phyloP scores from a whole-genome alignment of 2,797 vertebrate species.

The Gadopsis bispinosus region DNA sequence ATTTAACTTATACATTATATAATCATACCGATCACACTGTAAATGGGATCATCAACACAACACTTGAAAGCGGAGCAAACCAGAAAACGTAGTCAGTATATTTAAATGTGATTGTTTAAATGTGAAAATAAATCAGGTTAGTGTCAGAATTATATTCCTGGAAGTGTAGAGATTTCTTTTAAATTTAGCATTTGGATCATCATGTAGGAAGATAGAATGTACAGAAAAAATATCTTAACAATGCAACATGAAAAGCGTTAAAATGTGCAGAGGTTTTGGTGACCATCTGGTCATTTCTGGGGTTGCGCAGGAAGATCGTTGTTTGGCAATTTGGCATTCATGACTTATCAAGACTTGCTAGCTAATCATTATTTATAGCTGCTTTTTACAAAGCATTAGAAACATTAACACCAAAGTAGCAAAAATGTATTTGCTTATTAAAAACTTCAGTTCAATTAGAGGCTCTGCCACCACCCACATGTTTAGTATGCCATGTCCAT shows the following conservation, averaged over 20 bases:
- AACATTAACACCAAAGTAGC: background rate
- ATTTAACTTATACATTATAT: background rate
- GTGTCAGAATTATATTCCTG: background rate
- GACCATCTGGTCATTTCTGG: background rate
- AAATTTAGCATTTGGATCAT: background rate
- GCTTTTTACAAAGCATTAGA: background rate
- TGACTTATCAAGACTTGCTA: background rate
- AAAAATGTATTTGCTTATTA: constrained; percentile 7
- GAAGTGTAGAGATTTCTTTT: background rate
- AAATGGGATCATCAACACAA: background rate
- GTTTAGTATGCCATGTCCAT: background rate
- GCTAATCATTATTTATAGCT: background rate
- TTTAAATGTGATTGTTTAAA: background rate
- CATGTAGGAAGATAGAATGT: background rate
- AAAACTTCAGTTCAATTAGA: constrained; percentile 7
- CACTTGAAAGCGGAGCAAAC: no score
- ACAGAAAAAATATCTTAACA: no score
- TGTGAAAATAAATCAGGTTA: background rate
- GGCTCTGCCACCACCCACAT: constrained; percentile 4
- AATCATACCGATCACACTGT: background rate
- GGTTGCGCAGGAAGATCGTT: no score
- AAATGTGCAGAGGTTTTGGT: background rate
- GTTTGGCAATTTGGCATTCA: background rate
- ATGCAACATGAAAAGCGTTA: background rate
- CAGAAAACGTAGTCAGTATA: background rate